A percentile compares a stretch with the other conserved stretches of the same genome.
Evolutionary conservation across 2,113 vertebrate genomes (phyloP).

Genomic region (Corythornis vintsioides): DNA sequence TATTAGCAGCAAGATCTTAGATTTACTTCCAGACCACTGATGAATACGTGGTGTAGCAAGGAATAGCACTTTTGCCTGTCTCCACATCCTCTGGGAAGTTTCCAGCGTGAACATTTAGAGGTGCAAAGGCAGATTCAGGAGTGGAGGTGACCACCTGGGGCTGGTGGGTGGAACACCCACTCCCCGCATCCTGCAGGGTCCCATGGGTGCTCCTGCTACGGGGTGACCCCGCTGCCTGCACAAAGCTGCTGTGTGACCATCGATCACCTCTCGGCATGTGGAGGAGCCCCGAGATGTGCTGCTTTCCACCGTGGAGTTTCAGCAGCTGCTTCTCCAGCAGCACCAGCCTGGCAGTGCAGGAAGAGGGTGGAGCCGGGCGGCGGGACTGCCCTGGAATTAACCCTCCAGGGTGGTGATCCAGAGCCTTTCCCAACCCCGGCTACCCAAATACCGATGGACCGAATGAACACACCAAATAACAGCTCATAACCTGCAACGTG

Average conservation of each 20-base stretch:
- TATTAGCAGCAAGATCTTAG: neutral
- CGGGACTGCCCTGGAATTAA: neutral
- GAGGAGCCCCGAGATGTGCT: neutral
- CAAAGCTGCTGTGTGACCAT: neutral
- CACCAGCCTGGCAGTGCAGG: neutral
- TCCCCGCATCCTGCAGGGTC: too few species aligned
- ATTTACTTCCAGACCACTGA: neutral
- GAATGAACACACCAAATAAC: neutral
- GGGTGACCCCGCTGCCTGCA: neutral
- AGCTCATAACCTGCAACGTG: neutral
- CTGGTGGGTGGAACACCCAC: neutral
- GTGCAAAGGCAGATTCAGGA: fast-evolving
- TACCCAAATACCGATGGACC: neutral
- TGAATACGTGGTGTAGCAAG: neutral
- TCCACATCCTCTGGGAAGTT: neutral
- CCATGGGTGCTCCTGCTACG: fast-evolving
- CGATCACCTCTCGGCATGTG: neutral
- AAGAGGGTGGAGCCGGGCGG: neutral
- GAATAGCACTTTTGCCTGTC: neutral
- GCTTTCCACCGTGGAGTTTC: neutral
- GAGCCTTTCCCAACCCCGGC: neutral
- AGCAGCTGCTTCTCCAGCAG: neutral
- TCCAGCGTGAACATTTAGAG: fast-evolving
- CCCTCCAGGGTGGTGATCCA: neutral
- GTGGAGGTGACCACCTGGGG: fast-evolving